Conservation (phyloP, 2,113 vertebrate genomes). For the Tragulus kanchil region DNA sequence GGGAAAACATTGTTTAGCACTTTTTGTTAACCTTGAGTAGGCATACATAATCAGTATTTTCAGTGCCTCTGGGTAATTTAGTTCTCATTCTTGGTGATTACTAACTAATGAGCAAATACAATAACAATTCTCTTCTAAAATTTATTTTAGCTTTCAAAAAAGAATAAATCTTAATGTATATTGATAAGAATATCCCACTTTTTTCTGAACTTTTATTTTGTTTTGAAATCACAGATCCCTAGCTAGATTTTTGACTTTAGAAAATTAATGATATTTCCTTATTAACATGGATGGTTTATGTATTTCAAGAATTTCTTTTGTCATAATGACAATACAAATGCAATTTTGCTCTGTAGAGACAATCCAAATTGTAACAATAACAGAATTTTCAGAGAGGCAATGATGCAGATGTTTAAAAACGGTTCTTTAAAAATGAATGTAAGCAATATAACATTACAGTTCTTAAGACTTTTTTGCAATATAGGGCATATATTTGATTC, state of each 20-base stretch:
- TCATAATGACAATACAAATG: slow-evolving; percentile 62
- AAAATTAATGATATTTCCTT: slow-evolving; percentile 20
- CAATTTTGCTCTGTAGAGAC: slow-evolving; percentile 39
- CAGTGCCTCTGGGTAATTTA: slow-evolving; percentile 45
- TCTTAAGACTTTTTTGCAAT: slow-evolving; percentile 63
- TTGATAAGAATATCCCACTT: slow-evolving; percentile 53
- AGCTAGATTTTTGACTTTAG: slow-evolving; percentile 59
- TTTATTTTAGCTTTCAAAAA: slow-evolving; percentile 41
- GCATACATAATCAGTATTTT: slow-evolving; percentile 71
- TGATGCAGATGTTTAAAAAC: slow-evolving; percentile 52
- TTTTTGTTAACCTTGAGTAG: slow-evolving; percentile 72
- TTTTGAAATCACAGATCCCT: slow-evolving; percentile 62
- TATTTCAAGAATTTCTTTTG: slow-evolving; percentile 57
- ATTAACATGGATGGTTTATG: slow-evolving; percentile 27
- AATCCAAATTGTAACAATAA: slow-evolving; percentile 48
- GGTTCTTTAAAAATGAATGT: slow-evolving; percentile 46
- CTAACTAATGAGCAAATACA: not conserved
- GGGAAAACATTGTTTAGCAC: not conserved
- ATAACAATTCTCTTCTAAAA: slow-evolving; percentile 31
- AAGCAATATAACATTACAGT: not conserved
- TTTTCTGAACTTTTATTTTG: slow-evolving; percentile 59
- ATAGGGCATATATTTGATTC: not conserved
- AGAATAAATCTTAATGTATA: slow-evolving; percentile 37
- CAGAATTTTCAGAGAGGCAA: slow-evolving; percentile 50
- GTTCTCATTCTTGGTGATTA: slow-evolving; percentile 56